Evolutionary conservation across 1,140 invertebrate genomes (phyloP).

Genomic region (Archivesica marissinica): DNA sequence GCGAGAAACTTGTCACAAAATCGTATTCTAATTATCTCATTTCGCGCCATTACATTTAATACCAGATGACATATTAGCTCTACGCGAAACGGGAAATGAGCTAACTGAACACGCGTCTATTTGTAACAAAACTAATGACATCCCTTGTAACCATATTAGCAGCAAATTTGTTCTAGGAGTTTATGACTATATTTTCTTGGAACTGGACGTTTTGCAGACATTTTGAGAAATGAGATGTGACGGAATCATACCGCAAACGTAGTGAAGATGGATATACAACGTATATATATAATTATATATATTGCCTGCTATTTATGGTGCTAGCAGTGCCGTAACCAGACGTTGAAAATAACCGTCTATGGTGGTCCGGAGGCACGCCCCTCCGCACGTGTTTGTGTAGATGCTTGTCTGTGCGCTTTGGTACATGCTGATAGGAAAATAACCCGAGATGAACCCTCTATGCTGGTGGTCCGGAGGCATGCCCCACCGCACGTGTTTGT

Average conservation of each 20-base stretch:
- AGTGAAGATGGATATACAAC: not conserved
- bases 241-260: not conserved
- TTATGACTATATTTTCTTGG: constrained; percentile 44
- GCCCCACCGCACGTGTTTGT: too few relatives aligned
- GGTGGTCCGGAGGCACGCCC: too few relatives aligned
- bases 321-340: too few relatives aligned
- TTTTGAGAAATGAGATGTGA: constrained; percentile 19
- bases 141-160: constrained; percentile 58
- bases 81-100: constrained; percentile 50
- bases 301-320: too few relatives aligned
- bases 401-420: too few relatives aligned
- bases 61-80: constrained; percentile 61
- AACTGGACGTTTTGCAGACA: constrained; percentile 15
- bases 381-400: too few relatives aligned
- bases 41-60: constrained; percentile 51
- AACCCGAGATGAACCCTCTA: too few relatives aligned
- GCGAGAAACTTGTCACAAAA: constrained; percentile 57
- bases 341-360: too few relatives aligned
- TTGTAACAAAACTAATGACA: constrained; percentile 63
- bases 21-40: constrained; percentile 60
- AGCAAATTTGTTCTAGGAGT: constrained; percentile 59
- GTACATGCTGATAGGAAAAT: too few relatives aligned
- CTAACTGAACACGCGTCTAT: constrained; percentile 51
- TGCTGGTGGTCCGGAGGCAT: too few relatives aligned
- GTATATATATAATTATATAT: too few relatives aligned